Base-by-base conservation (phyloP, 30 jellyfish, hydroid and myxozoan genomes). In the Mastigias papua region DNA sequence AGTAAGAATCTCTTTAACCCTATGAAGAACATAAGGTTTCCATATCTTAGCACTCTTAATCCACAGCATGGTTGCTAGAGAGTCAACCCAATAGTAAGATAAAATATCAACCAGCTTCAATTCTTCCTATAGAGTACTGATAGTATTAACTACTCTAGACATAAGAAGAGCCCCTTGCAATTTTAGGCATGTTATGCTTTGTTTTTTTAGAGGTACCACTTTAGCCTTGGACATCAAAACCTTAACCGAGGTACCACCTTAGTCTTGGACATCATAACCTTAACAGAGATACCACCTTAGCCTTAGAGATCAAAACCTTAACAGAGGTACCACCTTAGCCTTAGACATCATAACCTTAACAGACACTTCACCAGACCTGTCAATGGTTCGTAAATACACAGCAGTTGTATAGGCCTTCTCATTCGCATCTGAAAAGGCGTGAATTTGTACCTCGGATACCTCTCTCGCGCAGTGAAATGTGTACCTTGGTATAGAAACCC, bases 1-100 rank as follows among this genome's bases (percentile, higher is more conserved):
- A 49, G 48, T 48, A 0, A 81, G 30, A 33, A 81, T 81, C 26
- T 63, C 60, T 46, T 21, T 15, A 17, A 81, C 91, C 20, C 72
- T 34, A 48, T 81, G 60, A n/a, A 69, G 64, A 27, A 67, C 82
- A 26, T 15, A 50, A 10, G 28, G 73, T 48, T 21, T 75, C 74
- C 70, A 49, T 33, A 70, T 42, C 58, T 69, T 68, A 67, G 31
- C 67, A 29, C 64, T 81, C 83, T 69, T 65, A 0, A 81, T 65
- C 91, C 91, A 64, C 37, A 84, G 64, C 0, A 81, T 28, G 30
- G 83, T 32, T 46, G 83, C 73, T 8, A 81, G 26, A 33, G 73
- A 81, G 46, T 81, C 84, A 3, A 67, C 84, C 91, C 91, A 81
- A 65, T 29, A 81, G 64, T 13, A 46, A n/a, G 73, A n/a, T n/a